Percentiles rank a stretch among this genome's conserved stretches.
phyloP scores from a whole-genome alignment of 2,113 vertebrate genomes.

The Myxocyprinus asiaticus region DNA sequence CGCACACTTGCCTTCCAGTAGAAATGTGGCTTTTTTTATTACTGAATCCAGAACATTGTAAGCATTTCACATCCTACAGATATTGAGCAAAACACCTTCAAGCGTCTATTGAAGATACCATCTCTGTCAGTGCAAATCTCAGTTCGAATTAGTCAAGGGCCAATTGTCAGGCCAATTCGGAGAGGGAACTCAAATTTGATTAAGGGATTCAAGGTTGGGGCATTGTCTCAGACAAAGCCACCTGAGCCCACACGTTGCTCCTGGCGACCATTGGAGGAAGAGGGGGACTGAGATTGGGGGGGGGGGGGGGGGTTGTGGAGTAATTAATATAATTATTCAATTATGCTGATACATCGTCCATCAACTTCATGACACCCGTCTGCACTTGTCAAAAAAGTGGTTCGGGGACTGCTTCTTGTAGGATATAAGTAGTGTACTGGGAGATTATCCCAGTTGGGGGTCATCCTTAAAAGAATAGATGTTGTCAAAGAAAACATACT shows the following conservation, averaged over 20 bases:
- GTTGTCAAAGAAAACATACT: conserved; percentile 32
- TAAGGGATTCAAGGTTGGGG: conserved; percentile 53
- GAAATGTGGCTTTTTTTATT: too few relatives aligned
- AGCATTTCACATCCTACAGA: not conserved
- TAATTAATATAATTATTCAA: conserved; percentile 30
- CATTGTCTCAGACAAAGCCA: conserved; percentile 60
- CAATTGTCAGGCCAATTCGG: conserved; percentile 61
- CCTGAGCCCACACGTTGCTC: conserved; percentile 68
- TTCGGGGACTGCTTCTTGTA: conserved; percentile 15
- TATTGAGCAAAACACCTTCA: not conserved
- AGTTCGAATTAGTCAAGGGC: conserved; percentile 63
- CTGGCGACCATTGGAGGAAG: conserved; percentile 37
- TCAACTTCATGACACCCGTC: conserved; percentile 49
- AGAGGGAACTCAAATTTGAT: conserved; percentile 69
- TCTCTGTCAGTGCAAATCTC: conserved; percentile 61
- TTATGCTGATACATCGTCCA: conserved; percentile 65
- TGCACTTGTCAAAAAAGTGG: conserved; percentile 4
- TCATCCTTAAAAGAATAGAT: conserved; percentile 27
- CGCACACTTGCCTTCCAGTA: too few relatives aligned
- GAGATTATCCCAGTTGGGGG: conserved; percentile 15
- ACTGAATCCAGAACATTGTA: not conserved
- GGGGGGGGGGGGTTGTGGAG: conserved; percentile 26
- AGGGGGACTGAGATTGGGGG: not conserved
- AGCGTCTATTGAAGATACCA: conserved; percentile 20
- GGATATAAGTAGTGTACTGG: not conserved